Evolutionary conservation across 2,113 vertebrate genomes (phyloP), one percentile per base, ranked within the genome.

Genomic region (Oostethus manadensis): DNA sequence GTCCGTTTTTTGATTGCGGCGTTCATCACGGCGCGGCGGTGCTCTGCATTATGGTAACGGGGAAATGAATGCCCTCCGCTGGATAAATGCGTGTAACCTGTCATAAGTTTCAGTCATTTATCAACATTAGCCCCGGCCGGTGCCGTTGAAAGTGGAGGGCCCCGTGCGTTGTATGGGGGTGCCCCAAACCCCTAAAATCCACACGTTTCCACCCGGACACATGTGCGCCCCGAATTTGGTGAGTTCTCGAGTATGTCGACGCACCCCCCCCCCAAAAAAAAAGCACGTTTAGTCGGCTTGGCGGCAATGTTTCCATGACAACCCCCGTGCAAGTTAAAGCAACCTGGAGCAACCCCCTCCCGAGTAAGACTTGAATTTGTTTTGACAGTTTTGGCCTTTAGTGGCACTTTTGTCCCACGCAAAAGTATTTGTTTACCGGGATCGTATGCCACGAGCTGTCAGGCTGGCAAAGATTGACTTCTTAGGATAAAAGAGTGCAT

Each of bases 311-410:
- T 97, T 92, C 95, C 94, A 97, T 98, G 96, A 93, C 96, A 96
- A 98, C 95, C 92, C 92, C 88, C 90, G 88, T 93, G 92, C 92
- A 93, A 92, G 92, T 95, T 94, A 95, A 94, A 92, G 92, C 92
- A 93, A 94, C 90, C 90, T 90, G 90, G 93, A 93, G 93, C 89
- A 7, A 22, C 16, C 15, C 9, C 45, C 62, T 77, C 84, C 84
- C 77, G 79, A 83, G 79, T 87, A 92, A 93, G 92, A 95, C 89
- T 93, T 90, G 92, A 94, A 98, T 98, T 91, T 93, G 90, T 94
- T 92, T 94, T 96, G 95, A 96, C 93, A 96, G 93, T 95, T 94
- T 91, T 94, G 93, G 95, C 94, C 93, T 97, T 96, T 98, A 93
- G 93, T 94, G 89, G 92, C 91, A 94, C 92, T 97, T 94, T 93